Base-by-base conservation (phyloP, 2,888 invertebrate genomes). In the Catotricha subobsoleta region DNA sequence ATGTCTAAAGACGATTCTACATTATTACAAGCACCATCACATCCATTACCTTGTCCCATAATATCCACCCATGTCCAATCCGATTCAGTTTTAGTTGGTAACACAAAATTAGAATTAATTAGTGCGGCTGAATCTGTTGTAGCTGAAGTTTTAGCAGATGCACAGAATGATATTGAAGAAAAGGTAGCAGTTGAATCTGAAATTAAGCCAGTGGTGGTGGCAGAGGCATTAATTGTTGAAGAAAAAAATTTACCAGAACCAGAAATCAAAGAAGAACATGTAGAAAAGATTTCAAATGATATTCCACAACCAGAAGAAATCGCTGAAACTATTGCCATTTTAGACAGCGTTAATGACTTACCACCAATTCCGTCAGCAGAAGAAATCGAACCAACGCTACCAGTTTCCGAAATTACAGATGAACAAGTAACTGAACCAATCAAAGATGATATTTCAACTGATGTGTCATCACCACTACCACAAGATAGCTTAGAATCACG, bases 1-100 rank as follows among this genome's bases (percentile, higher is more conserved):
- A 74, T 74, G 70, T 73, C 73, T 16, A 28, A 28, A 19, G 33
- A 30, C 30, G 33, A n/a, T n/a, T n/a, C n/a, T n/a, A n/a, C n/a
- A n/a, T n/a, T n/a, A n/a, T 21, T 8, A 23, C 15, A 23, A 10
- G 15, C 20, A 15, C 21, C 16, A 16, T 16, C 31, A 20, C 12
- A 19, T 33, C 21, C 31, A 40, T 23, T 33, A 40, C 16, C 40
- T 30, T 1, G 31, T 10, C 33, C 40, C 12, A 18, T 33, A 16
- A 20, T 30, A 30, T n/a, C n/a, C 20, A 33, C 31, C n/a, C 37
- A 25, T 15, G 30, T 25, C 40, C 23, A 33, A 33, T 23, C 20
- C 31, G 25, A 25, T 25, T 36, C 36, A 18, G 40, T 20, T 18
- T 31, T 39, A 31, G 31, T 39, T 30, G 39, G 28, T 31, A 28